Evolutionary conservation across 2,888 invertebrate species (phyloP).

Genomic region (Sceliomorpha sp.): DNA sequence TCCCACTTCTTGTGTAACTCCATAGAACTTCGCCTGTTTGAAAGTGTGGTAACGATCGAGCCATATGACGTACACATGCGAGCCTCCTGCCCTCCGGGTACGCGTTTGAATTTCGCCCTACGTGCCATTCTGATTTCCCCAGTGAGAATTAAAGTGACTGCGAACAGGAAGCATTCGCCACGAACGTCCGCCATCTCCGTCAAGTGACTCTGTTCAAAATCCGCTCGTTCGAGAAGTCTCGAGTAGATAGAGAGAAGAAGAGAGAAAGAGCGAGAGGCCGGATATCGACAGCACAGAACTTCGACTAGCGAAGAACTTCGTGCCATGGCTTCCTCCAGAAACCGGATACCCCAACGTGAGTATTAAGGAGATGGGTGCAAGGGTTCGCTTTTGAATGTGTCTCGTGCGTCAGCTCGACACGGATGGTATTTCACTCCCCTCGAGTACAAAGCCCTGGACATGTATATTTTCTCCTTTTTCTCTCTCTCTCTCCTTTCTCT

Average conservation of each 20-base stretch:
- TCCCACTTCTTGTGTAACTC: no score
- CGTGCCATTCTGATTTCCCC: no score
- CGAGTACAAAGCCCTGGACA: conserved; percentile 20
- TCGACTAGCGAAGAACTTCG: conserved; percentile 18
- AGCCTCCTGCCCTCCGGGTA: not conserved
- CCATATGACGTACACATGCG: no score
- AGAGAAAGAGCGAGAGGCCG: conserved; percentile 20
- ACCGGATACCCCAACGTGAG: conserved; percentile 50
- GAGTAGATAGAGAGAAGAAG: no score
- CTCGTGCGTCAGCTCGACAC: conserved; percentile 29
- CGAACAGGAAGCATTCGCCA: not conserved
- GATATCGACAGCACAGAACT: conserved; percentile 48
- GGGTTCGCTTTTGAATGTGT: conserved; percentile 36
- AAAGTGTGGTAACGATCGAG: no score
- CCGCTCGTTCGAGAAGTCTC: conserved; percentile 2
- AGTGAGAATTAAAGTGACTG: conserved; percentile 11
- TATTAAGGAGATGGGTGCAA: conserved; percentile 44
- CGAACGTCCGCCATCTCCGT: not conserved
- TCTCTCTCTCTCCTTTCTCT: conserved; percentile 16
- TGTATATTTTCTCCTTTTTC: conserved; percentile 11
- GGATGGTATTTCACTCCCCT: conserved; percentile 50
- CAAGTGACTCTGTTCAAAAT: conserved; percentile 1
- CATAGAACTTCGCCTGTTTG: no score
- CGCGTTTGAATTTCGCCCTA: conserved; percentile 2
- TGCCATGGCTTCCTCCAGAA: conserved; percentile 53